Conservation (phyloP, 2,113 vertebrate species). For the Pleuronectes platessa region DNA sequence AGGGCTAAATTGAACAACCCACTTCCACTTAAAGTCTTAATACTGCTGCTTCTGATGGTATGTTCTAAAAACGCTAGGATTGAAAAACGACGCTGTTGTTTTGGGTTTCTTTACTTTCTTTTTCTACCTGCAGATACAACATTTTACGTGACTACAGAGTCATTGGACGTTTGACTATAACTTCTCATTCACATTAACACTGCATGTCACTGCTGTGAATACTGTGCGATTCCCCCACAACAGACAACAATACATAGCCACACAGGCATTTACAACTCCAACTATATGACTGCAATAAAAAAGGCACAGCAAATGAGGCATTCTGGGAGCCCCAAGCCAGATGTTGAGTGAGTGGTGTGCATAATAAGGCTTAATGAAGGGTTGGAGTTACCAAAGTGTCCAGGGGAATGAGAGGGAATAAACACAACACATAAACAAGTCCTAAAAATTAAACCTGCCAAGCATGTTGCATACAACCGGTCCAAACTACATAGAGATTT, state of each 20-base stretch:
- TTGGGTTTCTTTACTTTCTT: not conserved
- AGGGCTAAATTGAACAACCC: constrained; percentile 47
- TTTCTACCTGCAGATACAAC: constrained; percentile 4
- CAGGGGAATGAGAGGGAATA: constrained; percentile 77
- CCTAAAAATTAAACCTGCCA: constrained; percentile 74
- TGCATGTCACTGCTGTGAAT: constrained; percentile 47
- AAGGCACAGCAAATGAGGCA: constrained; percentile 80
- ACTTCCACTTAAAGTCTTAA: constrained; percentile 43
- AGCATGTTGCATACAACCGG: constrained; percentile 46
- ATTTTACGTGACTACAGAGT: constrained; percentile 26
- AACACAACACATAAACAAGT: constrained; percentile 85
- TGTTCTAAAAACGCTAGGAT: constrained; percentile 47
- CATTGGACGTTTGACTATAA: constrained; percentile 19
- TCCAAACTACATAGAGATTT: constrained; percentile 6
- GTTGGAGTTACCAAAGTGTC: constrained; percentile 79
- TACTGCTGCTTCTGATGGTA: constrained; percentile 5
- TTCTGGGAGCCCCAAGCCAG: constrained; percentile 79
- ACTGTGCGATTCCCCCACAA: constrained; percentile 47
- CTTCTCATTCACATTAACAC: constrained; percentile 45
- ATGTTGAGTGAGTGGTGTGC: constrained; percentile 78
- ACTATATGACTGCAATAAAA: constrained; percentile 85
- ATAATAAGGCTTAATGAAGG: constrained; percentile 83
- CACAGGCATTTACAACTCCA: constrained; percentile 84
- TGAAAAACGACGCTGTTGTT: constrained; percentile 22
- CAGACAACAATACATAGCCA: constrained; percentile 78